phyloP scores from a whole-genome alignment of 1,140 invertebrate genomes.

The Bombus picipes region DNA sequence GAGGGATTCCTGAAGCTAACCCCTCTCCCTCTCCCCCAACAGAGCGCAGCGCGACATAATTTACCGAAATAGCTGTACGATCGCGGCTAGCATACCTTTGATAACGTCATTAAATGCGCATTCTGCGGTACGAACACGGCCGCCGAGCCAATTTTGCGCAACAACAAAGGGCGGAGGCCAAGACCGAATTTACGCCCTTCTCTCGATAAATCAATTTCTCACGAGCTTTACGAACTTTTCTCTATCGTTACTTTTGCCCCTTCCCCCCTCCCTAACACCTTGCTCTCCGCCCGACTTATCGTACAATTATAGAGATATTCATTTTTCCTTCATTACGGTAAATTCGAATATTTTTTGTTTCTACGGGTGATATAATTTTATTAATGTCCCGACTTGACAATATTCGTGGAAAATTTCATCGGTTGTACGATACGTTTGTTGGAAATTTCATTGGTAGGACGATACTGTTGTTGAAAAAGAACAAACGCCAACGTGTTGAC shows the following conservation, averaged over 20 bases:
- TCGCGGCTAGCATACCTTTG: constrained; percentile 64
- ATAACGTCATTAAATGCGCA: constrained; percentile 67
- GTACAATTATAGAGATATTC: neutral
- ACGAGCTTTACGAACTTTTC: neutral
- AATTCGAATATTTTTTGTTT: neutral
- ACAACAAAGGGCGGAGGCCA: constrained; percentile 27
- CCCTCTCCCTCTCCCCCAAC: neutral
- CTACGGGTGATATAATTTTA: too few species aligned
- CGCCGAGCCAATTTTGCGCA: constrained; percentile 47
- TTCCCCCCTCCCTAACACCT: rapidly evolving
- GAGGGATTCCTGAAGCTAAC: constrained; percentile 63
- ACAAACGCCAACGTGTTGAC: constrained; percentile 3
- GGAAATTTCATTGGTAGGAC: neutral
- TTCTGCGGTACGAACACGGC: constrained; percentile 45
- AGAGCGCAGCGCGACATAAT: constrained; percentile 68
- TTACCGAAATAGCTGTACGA: constrained; percentile 72
- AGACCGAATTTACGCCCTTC: neutral
- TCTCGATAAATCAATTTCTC: constrained; percentile 10
- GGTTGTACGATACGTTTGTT: neutral
- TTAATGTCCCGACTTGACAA: neutral
- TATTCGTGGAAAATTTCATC: neutral
- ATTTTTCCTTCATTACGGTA: neutral
- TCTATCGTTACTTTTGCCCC: neutral
- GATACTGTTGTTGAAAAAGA: neutral
- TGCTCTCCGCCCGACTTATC: too few species aligned